Conservation (phyloP, 2,888 invertebrate species). For the Scelioninae gen. 1 region DNA sequence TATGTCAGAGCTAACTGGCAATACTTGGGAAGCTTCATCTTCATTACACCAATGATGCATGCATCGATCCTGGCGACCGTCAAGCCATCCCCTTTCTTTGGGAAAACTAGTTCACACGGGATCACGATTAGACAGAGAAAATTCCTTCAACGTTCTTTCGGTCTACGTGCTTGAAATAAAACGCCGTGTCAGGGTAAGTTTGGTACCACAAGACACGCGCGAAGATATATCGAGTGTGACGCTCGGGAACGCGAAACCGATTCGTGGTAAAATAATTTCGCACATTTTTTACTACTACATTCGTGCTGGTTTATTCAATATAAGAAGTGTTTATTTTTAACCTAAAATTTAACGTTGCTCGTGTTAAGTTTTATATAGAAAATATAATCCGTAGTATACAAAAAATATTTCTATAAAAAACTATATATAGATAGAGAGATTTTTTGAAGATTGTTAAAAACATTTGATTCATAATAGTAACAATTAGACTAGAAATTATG, state of each 20-base stretch:
- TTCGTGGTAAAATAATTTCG: constrained; percentile 63
- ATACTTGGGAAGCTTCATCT: constrained; percentile 57
- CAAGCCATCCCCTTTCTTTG: constrained; percentile 58
- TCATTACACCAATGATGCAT: constrained; percentile 67
- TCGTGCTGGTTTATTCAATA: constrained; percentile 39
- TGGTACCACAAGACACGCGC: constrained; percentile 69
- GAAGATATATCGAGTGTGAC: constrained; percentile 68
- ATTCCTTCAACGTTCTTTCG: constrained; percentile 70
- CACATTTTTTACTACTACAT: constrained; percentile 39
- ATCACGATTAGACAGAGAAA: constrained; percentile 72
- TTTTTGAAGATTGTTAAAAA: too few species aligned
- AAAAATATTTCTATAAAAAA: too few species aligned
- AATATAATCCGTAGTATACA: neutral
- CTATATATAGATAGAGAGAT: too few species aligned
- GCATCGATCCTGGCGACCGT: constrained; percentile 67
- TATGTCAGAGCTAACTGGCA: constrained; percentile 41
- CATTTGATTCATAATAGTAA: too few species aligned
- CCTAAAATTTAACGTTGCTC: constrained; percentile 8
- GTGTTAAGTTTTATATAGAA: neutral
- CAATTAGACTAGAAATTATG: too few species aligned
- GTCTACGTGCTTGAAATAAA: constrained; percentile 72
- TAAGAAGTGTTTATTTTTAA: constrained; percentile 11
- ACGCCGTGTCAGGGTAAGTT: constrained; percentile 70
- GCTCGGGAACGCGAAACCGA: constrained; percentile 68
- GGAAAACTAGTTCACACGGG: constrained; percentile 69